A percentile compares a stretch with the other conserved stretches of the same genome.
phyloP scores from a whole-genome alignment of 2,888 invertebrate species.

The Apamea sordens region DNA sequence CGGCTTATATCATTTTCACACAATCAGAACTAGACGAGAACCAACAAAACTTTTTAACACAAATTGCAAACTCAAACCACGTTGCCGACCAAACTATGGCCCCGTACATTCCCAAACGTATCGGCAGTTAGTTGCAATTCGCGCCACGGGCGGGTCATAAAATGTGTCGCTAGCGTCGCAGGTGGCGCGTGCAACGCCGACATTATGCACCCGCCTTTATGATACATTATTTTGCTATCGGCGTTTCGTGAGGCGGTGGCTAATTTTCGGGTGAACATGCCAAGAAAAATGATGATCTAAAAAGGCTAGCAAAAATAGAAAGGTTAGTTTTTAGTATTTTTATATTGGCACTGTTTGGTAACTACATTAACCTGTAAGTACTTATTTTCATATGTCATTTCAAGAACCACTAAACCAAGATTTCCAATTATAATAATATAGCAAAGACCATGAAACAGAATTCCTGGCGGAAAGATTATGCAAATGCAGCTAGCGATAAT shows the following conservation, averaged over 20 bases:
- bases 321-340: neutral
- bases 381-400: neutral
- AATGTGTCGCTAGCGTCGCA: conserved; percentile 80
- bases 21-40: neutral
- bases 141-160: conserved; percentile 83
- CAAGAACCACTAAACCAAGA: too few relatives aligned
- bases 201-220: conserved; percentile 75
- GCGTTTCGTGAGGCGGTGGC: conserved; percentile 52
- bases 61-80: conserved; percentile 21
- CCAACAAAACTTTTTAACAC: neutral
- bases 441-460: neutral
- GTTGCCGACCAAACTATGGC: conserved; percentile 26
- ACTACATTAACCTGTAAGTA: neutral
- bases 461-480: neutral
- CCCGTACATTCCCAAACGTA: conserved; percentile 69
- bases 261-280: conserved; percentile 53
- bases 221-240: conserved; percentile 67
- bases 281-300: conserved; percentile 27
- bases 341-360: neutral
- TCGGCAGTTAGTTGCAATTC: conserved; percentile 85
- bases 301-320: neutral
- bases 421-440: neutral
- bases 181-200: conserved; percentile 72
- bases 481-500: neutral
- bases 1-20: neutral